Conservation (phyloP, 2,797 vertebrate genomes). For the Paratrypauchen microcephalus region DNA sequence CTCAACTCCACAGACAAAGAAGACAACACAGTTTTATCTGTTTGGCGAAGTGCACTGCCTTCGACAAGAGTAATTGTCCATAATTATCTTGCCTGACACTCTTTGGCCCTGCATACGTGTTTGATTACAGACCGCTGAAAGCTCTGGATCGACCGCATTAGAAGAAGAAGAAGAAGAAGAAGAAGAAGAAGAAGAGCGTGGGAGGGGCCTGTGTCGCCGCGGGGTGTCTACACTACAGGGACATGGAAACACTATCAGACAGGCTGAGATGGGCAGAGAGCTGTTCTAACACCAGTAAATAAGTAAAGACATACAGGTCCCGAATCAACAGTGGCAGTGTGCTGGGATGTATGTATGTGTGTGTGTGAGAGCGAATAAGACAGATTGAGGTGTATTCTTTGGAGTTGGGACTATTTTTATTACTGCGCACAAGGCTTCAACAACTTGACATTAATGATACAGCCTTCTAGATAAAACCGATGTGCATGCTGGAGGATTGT, state of each 20-base stretch:
- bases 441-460: conserved; percentile 3
- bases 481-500: background rate
- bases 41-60: conserved; percentile 71
- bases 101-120: conserved; percentile 49
- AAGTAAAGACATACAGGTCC: conserved; percentile 47
- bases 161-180: conserved; percentile 15
- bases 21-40: conserved; percentile 64
- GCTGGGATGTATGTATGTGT: background rate
- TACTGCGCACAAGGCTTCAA: background rate
- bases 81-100: conserved; percentile 84
- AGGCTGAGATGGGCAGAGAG: conserved; percentile 32
- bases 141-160: conserved; percentile 34
- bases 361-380: background rate
- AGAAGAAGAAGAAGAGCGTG: conserved; percentile 25
- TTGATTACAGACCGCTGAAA: conserved; percentile 62
- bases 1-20: conserved; percentile 45
- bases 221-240: conserved; percentile 30
- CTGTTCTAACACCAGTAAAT: conserved; percentile 51
- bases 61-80: conserved; percentile 82
- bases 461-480: background rate
- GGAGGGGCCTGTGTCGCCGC: conserved; percentile 40
- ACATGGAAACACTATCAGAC: conserved; percentile 43
- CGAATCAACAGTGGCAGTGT: conserved; percentile 32
- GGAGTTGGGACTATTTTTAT: conserved; percentile 7
- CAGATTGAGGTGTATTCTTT: background rate